phyloP scores from a whole-genome alignment of 2,888 invertebrate species.

The Sminthurides aquaticus region DNA sequence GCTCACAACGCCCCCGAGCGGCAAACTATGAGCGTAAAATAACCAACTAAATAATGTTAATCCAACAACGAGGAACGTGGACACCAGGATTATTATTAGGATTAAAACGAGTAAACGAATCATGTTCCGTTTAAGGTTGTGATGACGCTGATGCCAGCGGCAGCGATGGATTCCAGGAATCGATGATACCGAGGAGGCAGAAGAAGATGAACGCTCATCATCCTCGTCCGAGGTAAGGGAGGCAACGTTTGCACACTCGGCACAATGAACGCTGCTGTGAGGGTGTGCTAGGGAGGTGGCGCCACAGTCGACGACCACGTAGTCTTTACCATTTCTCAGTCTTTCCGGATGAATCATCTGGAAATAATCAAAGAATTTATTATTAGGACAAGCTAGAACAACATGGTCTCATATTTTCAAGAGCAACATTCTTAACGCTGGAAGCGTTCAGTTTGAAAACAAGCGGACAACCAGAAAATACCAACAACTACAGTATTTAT shows the following conservation, averaged over 20 bases:
- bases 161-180: background rate
- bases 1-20: no score
- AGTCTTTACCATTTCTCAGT: background rate
- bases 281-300: background rate
- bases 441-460: no score
- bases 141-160: conserved; percentile 2
- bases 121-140: conserved; percentile 1
- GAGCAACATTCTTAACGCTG: no score
- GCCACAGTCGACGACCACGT: background rate
- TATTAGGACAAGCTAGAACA: no score
- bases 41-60: background rate
- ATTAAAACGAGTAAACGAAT: background rate
- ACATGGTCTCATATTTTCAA: no score
- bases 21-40: no score
- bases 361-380: no score
- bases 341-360: background rate
- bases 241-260: no score
- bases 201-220: background rate
- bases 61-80: background rate
- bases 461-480: no score
- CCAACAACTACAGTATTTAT: no score
- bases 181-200: background rate
- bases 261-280: background rate
- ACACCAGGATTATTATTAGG: background rate
- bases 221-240: background rate